These are phyloP conservation scores for Dryococelus australis DNA, from an alignment of 2,888 invertebrate species.

Conservation along the genomic window DNA sequence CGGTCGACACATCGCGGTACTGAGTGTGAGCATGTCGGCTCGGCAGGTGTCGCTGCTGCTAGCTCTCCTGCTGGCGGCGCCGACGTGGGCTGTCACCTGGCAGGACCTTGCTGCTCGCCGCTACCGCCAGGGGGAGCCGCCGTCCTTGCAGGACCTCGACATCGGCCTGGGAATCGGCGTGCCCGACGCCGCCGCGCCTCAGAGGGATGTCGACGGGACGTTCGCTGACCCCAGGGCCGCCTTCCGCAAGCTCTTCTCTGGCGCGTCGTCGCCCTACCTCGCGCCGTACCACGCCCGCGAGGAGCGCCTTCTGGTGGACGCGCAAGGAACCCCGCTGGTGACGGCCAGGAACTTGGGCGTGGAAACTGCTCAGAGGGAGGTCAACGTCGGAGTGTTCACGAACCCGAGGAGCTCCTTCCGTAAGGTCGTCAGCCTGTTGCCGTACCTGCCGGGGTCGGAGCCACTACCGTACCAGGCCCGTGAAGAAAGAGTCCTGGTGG, in stretches of 20 bases:
- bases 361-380: not conserved
- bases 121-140: slow-evolving; percentile 25
- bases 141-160: slow-evolving; percentile 34
- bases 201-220: no score
- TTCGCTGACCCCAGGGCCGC: not conserved
- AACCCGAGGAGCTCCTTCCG: no score
- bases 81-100: not conserved
- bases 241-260: not conserved
- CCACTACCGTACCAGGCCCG: no score
- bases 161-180: slow-evolving; percentile 35
- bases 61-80: not conserved
- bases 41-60: not conserved
- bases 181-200: slow-evolving; percentile 23
- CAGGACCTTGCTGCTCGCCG: no score
- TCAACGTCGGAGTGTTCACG: not conserved
- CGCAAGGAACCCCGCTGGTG: not conserved
- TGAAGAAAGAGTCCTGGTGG: not conserved
- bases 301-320: no score
- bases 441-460: no score
- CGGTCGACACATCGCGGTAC: no score
- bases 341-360: not conserved
- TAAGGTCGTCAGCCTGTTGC: no score
- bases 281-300: no score
- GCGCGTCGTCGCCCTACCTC: not conserved
- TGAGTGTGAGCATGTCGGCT: not conserved